Conservation (phyloP, 2,113 vertebrate genomes). For the Dermatemys mawii region DNA sequence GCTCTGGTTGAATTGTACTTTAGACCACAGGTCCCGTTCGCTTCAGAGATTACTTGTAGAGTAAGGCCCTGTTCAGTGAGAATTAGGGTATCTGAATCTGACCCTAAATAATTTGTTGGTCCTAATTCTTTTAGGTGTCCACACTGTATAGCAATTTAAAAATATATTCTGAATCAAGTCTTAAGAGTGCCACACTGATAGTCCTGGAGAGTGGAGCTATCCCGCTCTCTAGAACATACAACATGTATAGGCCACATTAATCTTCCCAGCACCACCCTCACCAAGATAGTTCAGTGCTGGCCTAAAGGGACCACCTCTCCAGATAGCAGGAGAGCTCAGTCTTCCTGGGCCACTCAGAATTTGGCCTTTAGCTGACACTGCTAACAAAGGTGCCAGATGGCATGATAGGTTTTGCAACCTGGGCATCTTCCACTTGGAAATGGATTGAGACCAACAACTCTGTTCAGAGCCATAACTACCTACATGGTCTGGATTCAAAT, state of each 20-base stretch:
- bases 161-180: rapidly evolving
- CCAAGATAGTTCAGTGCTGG: rapidly evolving
- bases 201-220: rapidly evolving
- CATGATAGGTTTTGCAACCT: neutral
- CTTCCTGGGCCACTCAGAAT: rapidly evolving
- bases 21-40: neutral
- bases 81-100: neutral
- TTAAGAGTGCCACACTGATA: rapidly evolving
- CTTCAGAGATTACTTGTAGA: neutral
- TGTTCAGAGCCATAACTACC: neutral
- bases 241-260: rapidly evolving
- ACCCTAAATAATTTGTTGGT: rapidly evolving
- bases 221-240: rapidly evolving
- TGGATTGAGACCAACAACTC: neutral
- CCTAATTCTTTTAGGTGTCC: neutral
- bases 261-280: rapidly evolving
- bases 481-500: neutral
- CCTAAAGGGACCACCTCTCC: neutral
- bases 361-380: rapidly evolving
- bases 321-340: rapidly evolving
- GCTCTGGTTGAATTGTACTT: neutral
- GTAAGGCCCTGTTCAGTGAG: neutral
- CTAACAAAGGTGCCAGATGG: neutral
- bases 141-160: neutral
- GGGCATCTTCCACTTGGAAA: neutral